Conservation (phyloP, 30 jellyfish, hydroid and myxozoan species). For the Aurelia aurita complex sp. Pacific region DNA sequence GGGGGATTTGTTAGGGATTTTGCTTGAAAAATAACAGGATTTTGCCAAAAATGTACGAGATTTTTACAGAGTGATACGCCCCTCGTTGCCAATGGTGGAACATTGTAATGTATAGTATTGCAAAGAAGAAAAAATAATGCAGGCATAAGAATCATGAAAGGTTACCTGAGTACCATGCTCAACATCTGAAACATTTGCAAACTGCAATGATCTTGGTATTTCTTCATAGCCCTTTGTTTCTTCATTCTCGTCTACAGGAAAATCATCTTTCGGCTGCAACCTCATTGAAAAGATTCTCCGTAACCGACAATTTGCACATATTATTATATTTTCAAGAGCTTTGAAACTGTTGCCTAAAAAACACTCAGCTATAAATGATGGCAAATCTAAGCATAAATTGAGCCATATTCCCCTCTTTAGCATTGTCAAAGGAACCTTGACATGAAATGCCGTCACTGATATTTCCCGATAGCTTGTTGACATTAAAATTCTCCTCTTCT, state of each 20-base stretch:
- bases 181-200: slow-evolving; percentile 22
- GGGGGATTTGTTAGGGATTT: too few relatives aligned
- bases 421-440: slow-evolving; percentile 73
- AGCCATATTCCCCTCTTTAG: slow-evolving; percentile 69
- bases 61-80: too few relatives aligned
- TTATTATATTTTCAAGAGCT: slow-evolving; percentile 62
- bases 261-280: slow-evolving; percentile 65
- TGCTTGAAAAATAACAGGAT: too few relatives aligned
- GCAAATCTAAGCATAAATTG: slow-evolving; percentile 78
- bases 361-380: slow-evolving; percentile 53
- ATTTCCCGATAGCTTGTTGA: slow-evolving; percentile 80
- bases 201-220: slow-evolving; percentile 64
- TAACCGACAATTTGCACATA: slow-evolving; percentile 86
- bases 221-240: slow-evolving; percentile 21
- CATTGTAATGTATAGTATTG: too few relatives aligned
- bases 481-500: slow-evolving; percentile 73
- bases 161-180: slow-evolving; percentile 62
- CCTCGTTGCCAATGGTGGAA: too few relatives aligned
- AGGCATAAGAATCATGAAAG: too few relatives aligned
- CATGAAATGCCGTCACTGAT: slow-evolving; percentile 88
- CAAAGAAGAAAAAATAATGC: too few relatives aligned
- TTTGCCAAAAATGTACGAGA: too few relatives aligned
- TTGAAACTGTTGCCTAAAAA: slow-evolving; percentile 62
- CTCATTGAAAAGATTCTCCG: slow-evolving; percentile 77
- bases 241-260: background rate